Evolutionary conservation across 2,888 invertebrate genomes (phyloP).

Genomic region (Neoascia interrupta): DNA sequence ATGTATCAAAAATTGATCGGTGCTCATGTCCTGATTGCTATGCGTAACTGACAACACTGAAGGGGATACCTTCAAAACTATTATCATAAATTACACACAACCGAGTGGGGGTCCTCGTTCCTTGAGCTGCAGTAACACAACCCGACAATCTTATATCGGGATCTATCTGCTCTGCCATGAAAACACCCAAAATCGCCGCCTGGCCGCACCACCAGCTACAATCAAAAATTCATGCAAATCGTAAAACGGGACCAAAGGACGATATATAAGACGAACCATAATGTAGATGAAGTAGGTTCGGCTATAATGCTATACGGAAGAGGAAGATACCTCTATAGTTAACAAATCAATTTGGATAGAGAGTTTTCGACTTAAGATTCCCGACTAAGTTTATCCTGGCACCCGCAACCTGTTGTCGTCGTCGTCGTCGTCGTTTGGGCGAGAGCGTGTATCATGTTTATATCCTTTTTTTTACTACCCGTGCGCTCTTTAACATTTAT

Average conservation of each 20-base stretch:
- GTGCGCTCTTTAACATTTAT: slow-evolving; percentile 60
- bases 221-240: slow-evolving; percentile 69
- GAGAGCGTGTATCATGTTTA: slow-evolving; percentile 33
- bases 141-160: no score
- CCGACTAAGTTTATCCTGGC: slow-evolving; percentile 7
- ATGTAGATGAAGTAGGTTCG: slow-evolving; percentile 38
- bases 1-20: slow-evolving; percentile 69
- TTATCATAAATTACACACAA: slow-evolving; percentile 68
- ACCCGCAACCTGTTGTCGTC: slow-evolving; percentile 60
- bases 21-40: slow-evolving; percentile 67
- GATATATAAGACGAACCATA: slow-evolving; percentile 34
- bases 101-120: no score
- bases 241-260: slow-evolving; percentile 60
- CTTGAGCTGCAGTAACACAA: no score
- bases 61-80: slow-evolving; percentile 64
- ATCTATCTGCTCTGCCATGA: slow-evolving; percentile 25
- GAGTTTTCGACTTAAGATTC: slow-evolving; percentile 54
- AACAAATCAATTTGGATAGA: slow-evolving; percentile 65
- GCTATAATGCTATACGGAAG: background rate
- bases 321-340: slow-evolving; percentile 58
- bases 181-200: slow-evolving; percentile 30
- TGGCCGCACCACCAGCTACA: slow-evolving; percentile 8
- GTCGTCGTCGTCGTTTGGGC: background rate
- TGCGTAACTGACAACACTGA: slow-evolving; percentile 68
- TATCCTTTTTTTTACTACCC: slow-evolving; percentile 42